Conservation (phyloP, 92 coral and sea anemone genomes). For the Phenganax stokvisi region DNA sequence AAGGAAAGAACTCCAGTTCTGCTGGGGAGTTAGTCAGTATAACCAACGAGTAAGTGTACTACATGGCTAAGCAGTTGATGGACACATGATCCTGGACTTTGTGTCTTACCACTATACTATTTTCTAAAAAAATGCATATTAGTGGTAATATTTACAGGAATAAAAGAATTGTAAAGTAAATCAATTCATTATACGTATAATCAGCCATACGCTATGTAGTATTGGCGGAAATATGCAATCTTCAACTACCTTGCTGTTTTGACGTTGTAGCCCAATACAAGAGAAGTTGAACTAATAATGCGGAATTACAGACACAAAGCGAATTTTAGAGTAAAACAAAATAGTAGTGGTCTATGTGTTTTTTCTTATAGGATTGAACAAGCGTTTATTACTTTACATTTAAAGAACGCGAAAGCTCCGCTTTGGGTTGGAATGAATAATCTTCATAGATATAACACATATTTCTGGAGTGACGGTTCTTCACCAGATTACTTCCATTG, state of each 20-base stretch:
- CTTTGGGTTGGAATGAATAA: conserved; percentile 88
- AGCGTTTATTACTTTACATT: conserved; percentile 61
- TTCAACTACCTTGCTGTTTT: too few relatives aligned
- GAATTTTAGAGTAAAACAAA: too few relatives aligned
- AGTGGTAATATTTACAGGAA: too few relatives aligned
- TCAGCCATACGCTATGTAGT: too few relatives aligned
- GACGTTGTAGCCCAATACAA: too few relatives aligned
- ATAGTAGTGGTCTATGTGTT: not conserved
- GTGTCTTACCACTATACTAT: not conserved
- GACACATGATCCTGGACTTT: not conserved
- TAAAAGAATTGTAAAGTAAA: too few relatives aligned
- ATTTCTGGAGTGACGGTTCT: conserved; percentile 64
- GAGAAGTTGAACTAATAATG: too few relatives aligned
- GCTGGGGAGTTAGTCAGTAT: conserved; percentile 72
- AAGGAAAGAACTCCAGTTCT: conserved; percentile 56
- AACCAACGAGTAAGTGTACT: conserved; percentile 64
- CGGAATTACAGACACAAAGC: too few relatives aligned
- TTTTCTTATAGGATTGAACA: conserved; percentile 64
- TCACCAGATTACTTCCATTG: conserved; percentile 64
- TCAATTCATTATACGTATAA: too few relatives aligned
- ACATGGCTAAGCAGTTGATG: not conserved
- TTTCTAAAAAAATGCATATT: not conserved
- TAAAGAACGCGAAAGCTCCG: conserved; percentile 32
- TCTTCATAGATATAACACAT: conserved; percentile 47
- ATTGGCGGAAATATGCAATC: too few relatives aligned